Evolutionary conservation across 1,140 invertebrate species (phyloP).

Genomic region (Geopemphigus sp.): DNA sequence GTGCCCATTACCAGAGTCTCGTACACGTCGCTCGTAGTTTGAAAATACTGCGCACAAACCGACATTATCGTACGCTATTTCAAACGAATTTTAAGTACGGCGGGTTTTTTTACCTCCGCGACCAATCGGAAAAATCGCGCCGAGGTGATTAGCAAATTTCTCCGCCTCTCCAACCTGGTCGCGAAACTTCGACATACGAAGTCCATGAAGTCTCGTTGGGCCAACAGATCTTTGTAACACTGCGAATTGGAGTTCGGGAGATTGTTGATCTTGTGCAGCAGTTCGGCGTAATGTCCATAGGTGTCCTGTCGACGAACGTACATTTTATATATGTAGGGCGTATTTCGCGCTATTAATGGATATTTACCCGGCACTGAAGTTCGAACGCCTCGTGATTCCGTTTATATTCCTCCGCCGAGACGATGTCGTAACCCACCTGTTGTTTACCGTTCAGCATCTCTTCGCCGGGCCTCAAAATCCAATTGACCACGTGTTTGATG

Average conservation of each 20-base stretch:
- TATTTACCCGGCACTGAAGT: conserved; percentile 68
- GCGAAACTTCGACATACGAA: conserved; percentile 77
- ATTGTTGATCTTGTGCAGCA: conserved; percentile 67
- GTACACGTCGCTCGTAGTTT: conserved; percentile 66
- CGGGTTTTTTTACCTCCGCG: conserved; percentile 63
- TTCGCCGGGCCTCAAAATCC: conserved; percentile 74
- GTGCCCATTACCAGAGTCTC: conserved; percentile 65
- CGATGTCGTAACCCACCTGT: conserved; percentile 71
- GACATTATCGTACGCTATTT: not conserved
- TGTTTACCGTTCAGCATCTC: conserved; percentile 67
- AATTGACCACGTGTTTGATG: conserved; percentile 69
- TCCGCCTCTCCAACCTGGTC: conserved; percentile 68
- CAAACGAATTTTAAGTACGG: not conserved
- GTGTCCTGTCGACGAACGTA: conserved; percentile 60
- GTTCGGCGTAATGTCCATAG: conserved; percentile 72
- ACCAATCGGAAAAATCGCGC: conserved; percentile 73
- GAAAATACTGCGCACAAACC: conserved; percentile 60
- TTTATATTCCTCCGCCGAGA: conserved; percentile 68
- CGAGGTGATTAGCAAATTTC: conserved; percentile 75
- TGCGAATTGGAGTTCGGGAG: conserved; percentile 59
- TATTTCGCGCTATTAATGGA: not conserved
- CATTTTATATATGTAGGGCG: not conserved
- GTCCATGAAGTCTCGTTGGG: conserved; percentile 75
- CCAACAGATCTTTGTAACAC: conserved; percentile 62
- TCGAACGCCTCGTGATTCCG: conserved; percentile 73